phyloP scores from a whole-genome alignment of 2,797 vertebrate genomes.

The Bradypodion ventrale region DNA sequence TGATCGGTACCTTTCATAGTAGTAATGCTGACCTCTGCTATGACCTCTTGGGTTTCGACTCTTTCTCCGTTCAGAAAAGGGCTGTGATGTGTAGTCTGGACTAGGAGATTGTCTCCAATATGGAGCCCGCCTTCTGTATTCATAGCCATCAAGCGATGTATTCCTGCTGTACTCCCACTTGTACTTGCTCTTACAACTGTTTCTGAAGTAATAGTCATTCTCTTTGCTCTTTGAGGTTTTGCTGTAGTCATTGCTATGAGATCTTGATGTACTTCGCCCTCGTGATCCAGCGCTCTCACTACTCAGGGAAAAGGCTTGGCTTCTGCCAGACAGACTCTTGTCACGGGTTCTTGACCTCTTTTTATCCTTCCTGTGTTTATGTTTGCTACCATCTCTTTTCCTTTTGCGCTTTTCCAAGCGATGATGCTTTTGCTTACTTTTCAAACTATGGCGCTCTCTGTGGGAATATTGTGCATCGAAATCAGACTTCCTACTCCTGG shows the following conservation, averaged over 20 bases:
- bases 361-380: slow-evolving; percentile 67
- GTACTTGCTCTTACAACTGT: slow-evolving; percentile 72
- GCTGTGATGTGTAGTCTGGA: slow-evolving; percentile 74
- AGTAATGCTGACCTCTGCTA: slow-evolving; percentile 72
- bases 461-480: slow-evolving; percentile 56
- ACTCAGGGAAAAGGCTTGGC: slow-evolving; percentile 73
- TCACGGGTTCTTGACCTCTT: slow-evolving; percentile 71
- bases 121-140: slow-evolving; percentile 67
- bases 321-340: slow-evolving; percentile 73
- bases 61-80: slow-evolving; percentile 74
- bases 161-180: slow-evolving; percentile 79
- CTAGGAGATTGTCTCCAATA: slow-evolving; percentile 74
- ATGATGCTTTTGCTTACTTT: slow-evolving; percentile 65
- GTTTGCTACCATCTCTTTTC: slow-evolving; percentile 74
- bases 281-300: slow-evolving; percentile 74
- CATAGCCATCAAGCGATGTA: slow-evolving; percentile 69
- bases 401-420: slow-evolving; percentile 70
- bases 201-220: slow-evolving; percentile 70
- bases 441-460: slow-evolving; percentile 62
- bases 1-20: slow-evolving; percentile 75
- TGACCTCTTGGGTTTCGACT: slow-evolving; percentile 65
- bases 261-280: slow-evolving; percentile 76
- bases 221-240: slow-evolving; percentile 76
- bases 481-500: slow-evolving; percentile 69
- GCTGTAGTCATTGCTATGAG: slow-evolving; percentile 77